Evolutionary conservation across 2,888 invertebrate genomes (phyloP), one percentile per base, ranked within the genome.

Genomic region (Gandaritis pyraliata): DNA sequence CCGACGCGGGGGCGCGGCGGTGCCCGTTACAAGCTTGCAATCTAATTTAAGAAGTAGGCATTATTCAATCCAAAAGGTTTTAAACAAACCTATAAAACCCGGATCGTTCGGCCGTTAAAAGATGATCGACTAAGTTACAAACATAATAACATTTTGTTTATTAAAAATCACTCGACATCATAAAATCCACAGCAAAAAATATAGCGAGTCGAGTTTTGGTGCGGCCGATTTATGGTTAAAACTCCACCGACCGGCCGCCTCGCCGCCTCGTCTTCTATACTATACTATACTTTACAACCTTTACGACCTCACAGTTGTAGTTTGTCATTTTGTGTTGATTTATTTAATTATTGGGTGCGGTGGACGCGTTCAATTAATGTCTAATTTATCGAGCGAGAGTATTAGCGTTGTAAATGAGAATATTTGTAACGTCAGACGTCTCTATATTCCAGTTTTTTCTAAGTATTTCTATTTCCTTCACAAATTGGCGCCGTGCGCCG

Each of bases 401-500:
- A 55, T 72, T 68, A 66, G 63, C 56, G 65, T 71, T 69, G 67
- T 57, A 66, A 75, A 72, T 68, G 68, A 71, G 68, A 52, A 48
- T 13, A 45, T 50, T 54, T 63, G 57, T 60, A 56, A 60, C 47
- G 55, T 62, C 52, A 36, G 59, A 74, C 65, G 58, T 63, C 73
- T 74, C 66, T 67, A 73, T 77, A n/a, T 33, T 72, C 72, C 66
- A 67, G 71, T 75, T 75, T 65, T 62, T 68, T 62, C 33, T 61
- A 45, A 33, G 8, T 11, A 23, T 33, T 33, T 33, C 33, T 60
- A 46, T 57, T 48, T 60, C 41, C 39, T 64, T 48, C 51, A 72
- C 66, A 72, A 73, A 73, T 74, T 70, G 72, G 65, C 58, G 58
- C 67, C 57, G 72, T 71, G n/a, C n/a, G n/a, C n/a, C n/a, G n/a